Evolutionary conservation across 2,888 invertebrate genomes (phyloP).

Genomic region (Zeuzera pyrina): DNA sequence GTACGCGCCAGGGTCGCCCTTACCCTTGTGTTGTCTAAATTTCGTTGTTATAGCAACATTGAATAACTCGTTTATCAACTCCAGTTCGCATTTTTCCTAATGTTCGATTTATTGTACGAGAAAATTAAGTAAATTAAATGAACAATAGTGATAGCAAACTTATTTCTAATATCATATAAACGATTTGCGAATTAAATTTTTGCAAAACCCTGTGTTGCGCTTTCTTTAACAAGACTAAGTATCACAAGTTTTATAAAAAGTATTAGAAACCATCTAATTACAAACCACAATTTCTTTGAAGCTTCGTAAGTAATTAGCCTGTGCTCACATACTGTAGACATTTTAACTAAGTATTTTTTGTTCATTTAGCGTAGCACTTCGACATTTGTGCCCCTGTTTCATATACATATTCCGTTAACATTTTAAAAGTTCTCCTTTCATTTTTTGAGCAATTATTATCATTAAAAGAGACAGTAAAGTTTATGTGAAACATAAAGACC

Average conservation of each 20-base stretch:
- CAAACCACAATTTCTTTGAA: conserved; percentile 13
- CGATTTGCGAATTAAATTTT: too few species aligned
- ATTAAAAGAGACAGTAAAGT: neutral
- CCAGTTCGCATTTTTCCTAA: too few species aligned
- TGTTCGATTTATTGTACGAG: too few species aligned
- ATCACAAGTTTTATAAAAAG: conserved; percentile 1
- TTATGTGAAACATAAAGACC: neutral
- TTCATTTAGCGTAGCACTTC: conserved; percentile 2
- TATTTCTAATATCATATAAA: too few species aligned
- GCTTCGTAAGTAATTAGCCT: conserved; percentile 12
- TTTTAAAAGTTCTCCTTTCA: neutral
- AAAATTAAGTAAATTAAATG: too few species aligned
- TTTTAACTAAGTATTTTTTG: conserved; percentile 7
- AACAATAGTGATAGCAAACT: too few species aligned
- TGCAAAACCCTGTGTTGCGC: too few species aligned
- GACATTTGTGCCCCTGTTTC: conserved; percentile 2
- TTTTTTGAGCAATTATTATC: neutral
- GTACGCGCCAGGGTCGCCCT: too few species aligned
- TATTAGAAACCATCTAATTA: conserved; percentile 9
- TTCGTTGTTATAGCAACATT: conserved; percentile 56
- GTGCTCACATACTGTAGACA: conserved; percentile 11
- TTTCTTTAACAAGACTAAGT: too few species aligned
- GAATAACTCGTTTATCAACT: too few species aligned
- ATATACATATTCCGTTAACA: neutral
- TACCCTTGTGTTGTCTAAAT: conserved; percentile 55